These are phyloP conservation scores for Urocyon cinereoargenteus DNA, from an alignment of 2,797 vertebrate genomes.

Conservation along the genomic window DNA sequence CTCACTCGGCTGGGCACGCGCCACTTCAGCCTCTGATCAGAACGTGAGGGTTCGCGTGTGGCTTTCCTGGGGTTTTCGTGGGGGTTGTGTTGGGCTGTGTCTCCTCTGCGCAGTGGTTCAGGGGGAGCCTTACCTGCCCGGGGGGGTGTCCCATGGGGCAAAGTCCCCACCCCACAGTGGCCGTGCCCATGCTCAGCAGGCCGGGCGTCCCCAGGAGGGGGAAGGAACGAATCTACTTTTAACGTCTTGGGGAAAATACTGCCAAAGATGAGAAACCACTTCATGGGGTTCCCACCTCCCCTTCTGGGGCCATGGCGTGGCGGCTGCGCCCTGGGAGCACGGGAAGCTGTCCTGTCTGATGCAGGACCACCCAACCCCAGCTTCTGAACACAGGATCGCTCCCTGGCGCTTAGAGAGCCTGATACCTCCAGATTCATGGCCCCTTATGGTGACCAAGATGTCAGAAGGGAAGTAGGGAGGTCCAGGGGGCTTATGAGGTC, in stretches of 20 bases:
- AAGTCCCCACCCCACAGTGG: neutral
- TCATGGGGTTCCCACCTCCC: neutral
- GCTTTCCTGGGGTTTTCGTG: neutral
- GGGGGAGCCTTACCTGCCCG: rapidly evolving
- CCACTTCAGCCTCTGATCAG: neutral
- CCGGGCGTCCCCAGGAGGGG: neutral
- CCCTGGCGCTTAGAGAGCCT: neutral
- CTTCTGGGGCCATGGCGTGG: neutral
- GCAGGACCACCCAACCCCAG: neutral
- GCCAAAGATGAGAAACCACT: neutral
- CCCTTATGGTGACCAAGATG: rapidly evolving
- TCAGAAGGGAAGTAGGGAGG: neutral
- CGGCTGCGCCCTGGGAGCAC: neutral
- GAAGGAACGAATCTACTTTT: neutral
- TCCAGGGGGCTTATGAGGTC: neutral
- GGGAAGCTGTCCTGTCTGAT: rapidly evolving
- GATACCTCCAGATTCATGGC: neutral
- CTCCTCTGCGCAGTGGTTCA: neutral
- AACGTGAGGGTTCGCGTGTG: rapidly evolving
- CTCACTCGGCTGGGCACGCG: rapidly evolving
- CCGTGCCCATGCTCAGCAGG: neutral
- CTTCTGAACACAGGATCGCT: neutral
- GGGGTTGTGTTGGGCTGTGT: neutral
- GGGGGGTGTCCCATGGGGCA: too few species aligned
- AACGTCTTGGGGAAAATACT: neutral